A percentile compares a stretch with the other conserved stretches of the same genome.
These are phyloP conservation scores for Hypocryptadius cinnamomeus DNA, from an alignment of 2,113 vertebrate species.

Conservation along the genomic window DNA sequence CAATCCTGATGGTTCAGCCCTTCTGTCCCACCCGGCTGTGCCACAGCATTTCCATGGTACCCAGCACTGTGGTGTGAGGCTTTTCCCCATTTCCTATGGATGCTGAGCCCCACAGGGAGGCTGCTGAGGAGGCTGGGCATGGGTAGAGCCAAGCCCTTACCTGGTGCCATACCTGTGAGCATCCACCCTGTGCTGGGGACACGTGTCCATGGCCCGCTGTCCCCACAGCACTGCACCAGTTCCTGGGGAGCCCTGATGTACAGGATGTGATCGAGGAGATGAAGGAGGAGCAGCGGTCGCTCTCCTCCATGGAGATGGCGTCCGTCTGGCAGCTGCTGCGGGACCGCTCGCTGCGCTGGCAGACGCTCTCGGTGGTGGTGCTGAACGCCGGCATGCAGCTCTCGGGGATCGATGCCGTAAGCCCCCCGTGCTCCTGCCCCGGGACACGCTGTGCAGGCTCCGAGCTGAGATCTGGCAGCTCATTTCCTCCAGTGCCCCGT, in stretches of 20 bases:
- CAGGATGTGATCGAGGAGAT: slow-evolving; percentile 83
- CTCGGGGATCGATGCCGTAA: slow-evolving; percentile 86
- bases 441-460: neutral
- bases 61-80: neutral
- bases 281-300: slow-evolving; percentile 78
- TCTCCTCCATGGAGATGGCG: slow-evolving; percentile 70
- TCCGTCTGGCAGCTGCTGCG: slow-evolving; percentile 72
- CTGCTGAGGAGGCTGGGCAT: neutral
- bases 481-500: fast-evolving
- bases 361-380: slow-evolving; percentile 78
- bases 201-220: fast-evolving
- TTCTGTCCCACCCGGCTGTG: neutral
- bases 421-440: neutral
- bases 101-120: neutral
- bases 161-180: neutral
- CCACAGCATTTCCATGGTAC: neutral
- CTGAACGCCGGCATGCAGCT: slow-evolving; percentile 88
- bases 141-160: neutral
- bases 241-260: slow-evolving; percentile 70
- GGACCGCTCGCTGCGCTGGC: slow-evolving; percentile 77
- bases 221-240: slow-evolving; percentile 72
- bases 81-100: neutral
- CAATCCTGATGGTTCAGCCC: neutral
- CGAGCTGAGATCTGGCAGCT: neutral
- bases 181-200: neutral